Base-by-base conservation (phyloP, 1,140 invertebrate genomes). In the Thaumatotibia leucotreta region DNA sequence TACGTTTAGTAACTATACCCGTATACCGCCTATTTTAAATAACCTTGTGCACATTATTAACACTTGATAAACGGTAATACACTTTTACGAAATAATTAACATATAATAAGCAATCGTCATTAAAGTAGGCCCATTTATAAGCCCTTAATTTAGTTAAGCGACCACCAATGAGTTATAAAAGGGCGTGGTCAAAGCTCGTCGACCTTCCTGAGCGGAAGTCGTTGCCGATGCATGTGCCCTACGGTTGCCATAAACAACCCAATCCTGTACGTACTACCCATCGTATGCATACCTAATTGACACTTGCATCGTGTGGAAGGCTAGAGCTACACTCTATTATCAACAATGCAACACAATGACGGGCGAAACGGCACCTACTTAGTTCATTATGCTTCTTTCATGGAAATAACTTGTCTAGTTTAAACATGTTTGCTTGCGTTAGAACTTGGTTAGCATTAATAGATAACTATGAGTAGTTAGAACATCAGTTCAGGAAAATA, bases 181-280 rank as follows among this genome's bases (percentile, higher is more conserved):
- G 66, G 68, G 67, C 66, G 71, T 69, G 78, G 79, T 79, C 78
- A 80, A 76, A 77, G 77, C 74, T 69, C 79, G 73, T 71, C 66
- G 73, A 74, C 73, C 68, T 76, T 72, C 62, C 69, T 61, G 66
- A 75, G 62, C 66, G 66, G 66, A 67, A 67, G 39, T 45, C 54
- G 33, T 72, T 70, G 74, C 72, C 68, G 66, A 77, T 75, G 72
- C 70, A 72, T 66, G 29, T 31, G 50, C 29, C 32, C 31, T 62
- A 73, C 69, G 72, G 66, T 69, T 64, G 69, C 74, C 74, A 78
- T 80, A 77, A 77, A 74, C 68, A 72, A 64, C 27, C 52, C 52
- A 58, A 58, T 31, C 32, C 61, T 62, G 14, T 62, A 61, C 58
- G 5, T 61, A 62, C 32, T 62, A 35, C 61, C 22, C 32, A 35